A percentile compares a stretch with the other conserved stretches of the same genome.
phyloP scores from a whole-genome alignment of 2,797 vertebrate genomes.

The Schizopygopsis malacanthus region DNA sequence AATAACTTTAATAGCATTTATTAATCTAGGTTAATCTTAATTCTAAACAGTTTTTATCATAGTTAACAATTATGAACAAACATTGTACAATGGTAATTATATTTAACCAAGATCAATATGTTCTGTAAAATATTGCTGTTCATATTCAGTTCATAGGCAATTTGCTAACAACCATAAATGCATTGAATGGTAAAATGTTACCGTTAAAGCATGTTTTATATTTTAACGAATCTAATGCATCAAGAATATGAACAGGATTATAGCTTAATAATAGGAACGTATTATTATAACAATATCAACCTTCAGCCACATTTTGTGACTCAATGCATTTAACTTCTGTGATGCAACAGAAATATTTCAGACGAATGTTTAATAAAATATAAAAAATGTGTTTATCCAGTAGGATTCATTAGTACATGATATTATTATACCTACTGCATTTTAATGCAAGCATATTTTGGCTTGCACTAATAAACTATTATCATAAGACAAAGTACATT shows the following conservation, averaged over 20 bases:
- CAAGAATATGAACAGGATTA: not conserved
- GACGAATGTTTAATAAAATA: not conserved
- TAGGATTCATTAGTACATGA: not conserved
- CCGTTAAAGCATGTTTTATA: not conserved
- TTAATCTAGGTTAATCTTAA: not conserved
- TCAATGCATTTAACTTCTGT: not conserved
- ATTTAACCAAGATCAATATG: not conserved
- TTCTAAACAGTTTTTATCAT: not conserved
- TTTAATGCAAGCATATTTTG: not conserved
- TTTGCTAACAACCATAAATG: no score
- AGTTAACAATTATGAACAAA: not conserved
- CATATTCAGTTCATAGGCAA: not conserved
- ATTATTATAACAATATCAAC: not conserved
- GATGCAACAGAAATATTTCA: not conserved
- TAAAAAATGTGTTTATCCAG: not conserved
- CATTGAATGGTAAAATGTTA: not conserved
- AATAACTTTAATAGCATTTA: not conserved
- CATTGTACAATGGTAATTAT: no score
- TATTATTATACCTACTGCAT: not conserved
- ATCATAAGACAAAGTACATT: not conserved
- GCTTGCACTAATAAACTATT: not conserved
- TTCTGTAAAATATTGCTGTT: not conserved
- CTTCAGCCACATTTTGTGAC: not conserved
- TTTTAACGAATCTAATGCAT: not conserved
- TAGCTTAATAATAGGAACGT: not conserved